These are phyloP conservation scores for Drosophila anomalata DNA, from an alignment of 2,888 invertebrate species.

Conservation along the genomic window DNA sequence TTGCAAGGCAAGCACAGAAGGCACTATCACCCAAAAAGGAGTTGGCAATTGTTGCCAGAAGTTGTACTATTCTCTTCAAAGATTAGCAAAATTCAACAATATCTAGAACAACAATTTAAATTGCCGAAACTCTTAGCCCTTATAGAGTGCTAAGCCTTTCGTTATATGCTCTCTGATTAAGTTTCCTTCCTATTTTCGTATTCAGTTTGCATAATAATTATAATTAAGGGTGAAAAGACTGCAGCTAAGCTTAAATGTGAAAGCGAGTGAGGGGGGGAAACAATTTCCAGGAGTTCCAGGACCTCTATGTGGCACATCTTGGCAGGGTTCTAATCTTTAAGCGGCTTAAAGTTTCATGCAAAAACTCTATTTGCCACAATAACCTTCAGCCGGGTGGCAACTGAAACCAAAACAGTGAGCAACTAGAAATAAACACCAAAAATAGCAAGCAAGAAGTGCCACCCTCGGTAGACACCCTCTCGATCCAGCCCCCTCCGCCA, in stretches of 20 bases:
- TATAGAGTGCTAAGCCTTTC: constrained; percentile 7
- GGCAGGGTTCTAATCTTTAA: constrained; percentile 56
- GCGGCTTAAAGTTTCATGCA: constrained; percentile 67
- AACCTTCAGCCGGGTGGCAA: constrained; percentile 64
- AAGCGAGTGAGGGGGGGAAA: not conserved
- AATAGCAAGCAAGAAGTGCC: constrained; percentile 43
- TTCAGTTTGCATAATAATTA: constrained; percentile 64
- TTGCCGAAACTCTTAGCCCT: not conserved
- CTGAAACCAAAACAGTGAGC: constrained; percentile 26
- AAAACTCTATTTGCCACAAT: constrained; percentile 67
- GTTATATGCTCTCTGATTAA: not conserved
- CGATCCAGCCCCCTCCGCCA: not conserved
- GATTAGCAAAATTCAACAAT: not conserved
- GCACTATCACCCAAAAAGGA: not conserved
- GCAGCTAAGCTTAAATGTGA: constrained; percentile 1
- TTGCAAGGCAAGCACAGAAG: not conserved
- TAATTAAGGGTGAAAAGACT: constrained; percentile 45
- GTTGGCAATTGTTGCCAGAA: not conserved
- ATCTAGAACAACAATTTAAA: not conserved
- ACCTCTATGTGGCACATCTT: constrained; percentile 11
- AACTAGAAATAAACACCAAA: not conserved
- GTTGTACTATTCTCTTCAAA: not conserved
- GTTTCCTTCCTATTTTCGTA: constrained; percentile 34
- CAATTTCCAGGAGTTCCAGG: constrained; percentile 12
- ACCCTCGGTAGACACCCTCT: constrained; percentile 35